Evolutionary conservation across 2,113 vertebrate species (phyloP).

Genomic region (Suricata suricatta): DNA sequence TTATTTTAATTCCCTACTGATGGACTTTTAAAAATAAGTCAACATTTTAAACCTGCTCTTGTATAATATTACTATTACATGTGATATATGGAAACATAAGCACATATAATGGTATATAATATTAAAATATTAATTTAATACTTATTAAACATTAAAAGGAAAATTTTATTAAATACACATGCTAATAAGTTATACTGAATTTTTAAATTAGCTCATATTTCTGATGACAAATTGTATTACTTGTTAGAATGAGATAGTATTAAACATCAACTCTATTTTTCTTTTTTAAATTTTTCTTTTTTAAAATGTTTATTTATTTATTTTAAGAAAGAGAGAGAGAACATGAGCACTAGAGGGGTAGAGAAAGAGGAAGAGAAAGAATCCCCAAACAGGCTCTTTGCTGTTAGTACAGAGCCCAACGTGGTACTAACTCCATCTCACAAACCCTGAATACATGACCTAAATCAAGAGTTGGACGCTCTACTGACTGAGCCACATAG

Average conservation of each 20-base stretch:
- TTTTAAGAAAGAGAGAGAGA: too few species aligned
- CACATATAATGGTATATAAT: neutral
- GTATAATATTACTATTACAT: neutral
- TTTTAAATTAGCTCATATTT: neutral
- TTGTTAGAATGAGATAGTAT: neutral
- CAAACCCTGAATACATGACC: too few species aligned
- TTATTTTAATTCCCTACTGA: neutral
- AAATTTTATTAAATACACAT: neutral
- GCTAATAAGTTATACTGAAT: neutral
- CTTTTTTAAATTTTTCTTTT: too few species aligned
- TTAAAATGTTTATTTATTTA: too few species aligned
- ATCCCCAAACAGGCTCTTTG: too few species aligned
- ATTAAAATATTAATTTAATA: neutral
- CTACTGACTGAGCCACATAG: too few species aligned
- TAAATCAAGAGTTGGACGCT: too few species aligned
- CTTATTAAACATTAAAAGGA: neutral
- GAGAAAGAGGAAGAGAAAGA: too few species aligned
- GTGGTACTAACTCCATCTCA: too few species aligned
- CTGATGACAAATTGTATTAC: neutral
- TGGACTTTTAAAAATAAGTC: neutral
- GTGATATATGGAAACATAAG: neutral
- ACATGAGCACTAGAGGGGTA: too few species aligned
- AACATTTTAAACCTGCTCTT: neutral
- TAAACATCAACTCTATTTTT: neutral
- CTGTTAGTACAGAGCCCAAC: too few species aligned